phyloP scores from a whole-genome alignment of 37 sponge, comb jelly and placozoan species.

The Beroe forskalii region DNA sequence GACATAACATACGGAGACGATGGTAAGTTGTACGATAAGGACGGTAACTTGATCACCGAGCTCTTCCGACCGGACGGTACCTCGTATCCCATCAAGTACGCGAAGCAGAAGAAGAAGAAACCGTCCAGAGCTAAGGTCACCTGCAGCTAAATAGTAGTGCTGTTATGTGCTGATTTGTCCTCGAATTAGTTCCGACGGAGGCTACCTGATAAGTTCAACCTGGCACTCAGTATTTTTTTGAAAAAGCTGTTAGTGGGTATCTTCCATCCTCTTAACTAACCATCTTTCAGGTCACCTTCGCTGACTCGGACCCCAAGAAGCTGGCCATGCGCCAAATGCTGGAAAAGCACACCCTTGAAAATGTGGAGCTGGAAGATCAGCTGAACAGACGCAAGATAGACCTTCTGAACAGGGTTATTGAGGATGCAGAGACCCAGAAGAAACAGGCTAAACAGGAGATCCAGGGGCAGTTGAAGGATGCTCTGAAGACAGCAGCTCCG shows the following conservation, averaged over 20 bases:
- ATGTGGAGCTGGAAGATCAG: conserved; percentile 1
- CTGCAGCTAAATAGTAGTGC: too few species aligned
- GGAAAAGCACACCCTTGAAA: conserved; percentile 25
- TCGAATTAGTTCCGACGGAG: too few species aligned
- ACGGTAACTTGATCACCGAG: not conserved
- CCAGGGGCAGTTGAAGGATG: not conserved
- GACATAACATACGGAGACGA: not conserved
- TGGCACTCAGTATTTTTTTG: too few species aligned
- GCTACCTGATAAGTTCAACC: too few species aligned
- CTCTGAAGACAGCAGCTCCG: not conserved
- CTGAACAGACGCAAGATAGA: not conserved
- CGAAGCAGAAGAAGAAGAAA: conserved; percentile 20
- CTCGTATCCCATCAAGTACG: conserved; percentile 38
- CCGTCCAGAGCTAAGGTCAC: not conserved
- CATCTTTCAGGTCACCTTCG: not conserved
- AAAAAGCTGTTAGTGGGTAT: too few species aligned
- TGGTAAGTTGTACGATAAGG: conserved; percentile 16
- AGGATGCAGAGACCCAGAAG: not conserved
- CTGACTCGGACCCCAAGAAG: conserved; percentile 15
- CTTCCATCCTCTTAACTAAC: too few species aligned
- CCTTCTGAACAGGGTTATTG: not conserved
- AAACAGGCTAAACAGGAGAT: not conserved
- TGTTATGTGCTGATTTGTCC: too few species aligned
- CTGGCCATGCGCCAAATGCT: not conserved
- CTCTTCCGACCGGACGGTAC: conserved; percentile 12